These are phyloP conservation scores for Sigmodon hispidus DNA, from an alignment of 2,113 vertebrate genomes.

Conservation along the genomic window DNA sequence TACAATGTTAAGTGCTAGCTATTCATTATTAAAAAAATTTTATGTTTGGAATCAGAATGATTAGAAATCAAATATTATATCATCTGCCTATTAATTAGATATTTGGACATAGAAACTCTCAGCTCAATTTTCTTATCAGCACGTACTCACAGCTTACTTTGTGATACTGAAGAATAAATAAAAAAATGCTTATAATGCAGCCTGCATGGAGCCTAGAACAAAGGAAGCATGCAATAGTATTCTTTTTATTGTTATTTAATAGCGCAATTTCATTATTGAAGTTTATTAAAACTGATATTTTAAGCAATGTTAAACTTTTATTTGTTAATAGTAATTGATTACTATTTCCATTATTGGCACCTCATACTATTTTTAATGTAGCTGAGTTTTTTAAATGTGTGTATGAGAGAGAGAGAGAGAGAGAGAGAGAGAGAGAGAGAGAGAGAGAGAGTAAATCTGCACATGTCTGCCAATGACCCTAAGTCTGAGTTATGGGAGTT, in stretches of 20 bases:
- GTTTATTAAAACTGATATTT: conserved; percentile 5
- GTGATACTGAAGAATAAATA: not conserved
- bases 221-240: not conserved
- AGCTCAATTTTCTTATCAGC: conserved; percentile 24
- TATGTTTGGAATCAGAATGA: not conserved
- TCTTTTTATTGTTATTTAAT: conserved; percentile 5
- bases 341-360: not conserved
- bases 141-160: not conserved
- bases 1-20: not conserved
- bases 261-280: not conserved
- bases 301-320: not conserved
- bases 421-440: too few species aligned
- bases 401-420: too few species aligned
- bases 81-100: conserved; percentile 16
- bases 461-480: not conserved
- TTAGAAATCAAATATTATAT: conserved; percentile 15
- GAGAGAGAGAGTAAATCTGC: too few species aligned
- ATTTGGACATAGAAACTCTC: not conserved
- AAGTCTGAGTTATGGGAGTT: not conserved
- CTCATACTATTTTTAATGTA: not conserved
- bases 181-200: conserved; percentile 5
- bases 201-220: not conserved
- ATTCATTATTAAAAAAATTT: not conserved
- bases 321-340: not conserved
- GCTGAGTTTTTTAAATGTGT: not conserved